A percentile compares a stretch with the other conserved stretches of the same genome.
phyloP scores from a whole-genome alignment of 2,113 vertebrate genomes.

The Trachemys scripta region DNA sequence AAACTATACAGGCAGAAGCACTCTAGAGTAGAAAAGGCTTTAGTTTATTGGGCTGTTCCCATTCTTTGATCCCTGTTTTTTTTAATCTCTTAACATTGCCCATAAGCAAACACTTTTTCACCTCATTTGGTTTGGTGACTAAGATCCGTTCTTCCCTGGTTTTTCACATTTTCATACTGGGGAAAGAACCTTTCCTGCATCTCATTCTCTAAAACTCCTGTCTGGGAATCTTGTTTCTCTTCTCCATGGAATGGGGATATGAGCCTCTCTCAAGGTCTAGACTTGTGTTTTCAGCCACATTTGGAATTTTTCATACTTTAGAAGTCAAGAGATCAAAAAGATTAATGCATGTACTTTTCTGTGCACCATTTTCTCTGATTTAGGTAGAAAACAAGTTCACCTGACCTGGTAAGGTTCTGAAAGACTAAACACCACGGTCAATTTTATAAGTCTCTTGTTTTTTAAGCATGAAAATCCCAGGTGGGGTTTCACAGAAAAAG shows the following conservation, averaged over 20 bases:
- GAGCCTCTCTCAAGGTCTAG: background rate
- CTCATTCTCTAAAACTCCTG: background rate
- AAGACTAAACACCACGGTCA: background rate
- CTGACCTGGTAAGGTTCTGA: background rate
- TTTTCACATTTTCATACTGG: background rate
- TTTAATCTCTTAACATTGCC: background rate
- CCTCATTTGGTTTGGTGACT: background rate
- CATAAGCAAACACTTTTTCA: too few species aligned
- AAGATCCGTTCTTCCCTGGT: background rate
- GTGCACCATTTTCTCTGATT: background rate
- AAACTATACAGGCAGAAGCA: background rate
- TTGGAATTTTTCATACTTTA: background rate
- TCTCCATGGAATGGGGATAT: background rate
- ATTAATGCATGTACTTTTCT: fast-evolving
- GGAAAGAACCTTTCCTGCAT: background rate
- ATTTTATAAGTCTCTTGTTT: background rate
- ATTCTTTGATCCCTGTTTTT: too few species aligned
- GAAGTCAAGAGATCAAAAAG: background rate
- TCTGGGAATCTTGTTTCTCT: background rate
- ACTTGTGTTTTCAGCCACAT: background rate
- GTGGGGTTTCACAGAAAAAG: fast-evolving
- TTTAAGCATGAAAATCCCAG: background rate
- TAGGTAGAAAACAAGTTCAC: background rate
- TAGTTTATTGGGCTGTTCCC: background rate
- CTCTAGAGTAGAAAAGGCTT: fast-evolving